Percentiles rank a stretch among this genome's conserved stretches.
Evolutionary conservation across 2,797 vertebrate species (phyloP).

Genomic region (Argentina silus): DNA sequence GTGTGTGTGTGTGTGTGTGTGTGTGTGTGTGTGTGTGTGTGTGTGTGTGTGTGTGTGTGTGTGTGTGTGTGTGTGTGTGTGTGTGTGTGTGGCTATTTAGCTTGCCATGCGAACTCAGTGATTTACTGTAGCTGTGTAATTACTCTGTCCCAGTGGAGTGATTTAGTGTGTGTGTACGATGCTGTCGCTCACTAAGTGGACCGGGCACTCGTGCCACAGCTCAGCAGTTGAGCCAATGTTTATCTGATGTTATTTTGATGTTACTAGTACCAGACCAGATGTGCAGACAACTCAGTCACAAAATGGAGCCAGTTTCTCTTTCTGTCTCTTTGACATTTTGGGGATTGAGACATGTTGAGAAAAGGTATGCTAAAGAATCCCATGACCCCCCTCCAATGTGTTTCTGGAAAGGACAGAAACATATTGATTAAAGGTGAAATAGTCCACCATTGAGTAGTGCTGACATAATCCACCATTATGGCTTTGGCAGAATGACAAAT

Average conservation of each 20-base stretch:
- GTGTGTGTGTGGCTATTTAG: not conserved
- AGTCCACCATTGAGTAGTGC: too few species aligned
- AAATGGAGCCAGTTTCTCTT: too few species aligned
- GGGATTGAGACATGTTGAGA: too few species aligned
- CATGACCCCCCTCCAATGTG: too few species aligned
- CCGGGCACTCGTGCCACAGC: slow-evolving; percentile 41
- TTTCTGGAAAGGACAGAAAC: too few species aligned
- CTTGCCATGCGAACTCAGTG: slow-evolving; percentile 13
- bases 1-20: slow-evolving; percentile 19
- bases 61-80: slow-evolving; percentile 2
- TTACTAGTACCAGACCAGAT: not conserved
- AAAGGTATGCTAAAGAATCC: too few species aligned
- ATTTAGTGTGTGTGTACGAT: slow-evolving; percentile 36
- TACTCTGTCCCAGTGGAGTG: slow-evolving; percentile 33
- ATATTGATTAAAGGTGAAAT: too few species aligned
- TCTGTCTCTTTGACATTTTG: too few species aligned
- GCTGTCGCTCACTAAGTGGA: slow-evolving; percentile 45
- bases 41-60: slow-evolving; percentile 9
- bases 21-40: slow-evolving; percentile 13
- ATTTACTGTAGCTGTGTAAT: not conserved
- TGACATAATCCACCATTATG: too few species aligned
- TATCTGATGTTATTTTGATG: slow-evolving; percentile 45
- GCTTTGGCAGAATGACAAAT: too few species aligned
- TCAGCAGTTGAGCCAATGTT: slow-evolving; percentile 38
- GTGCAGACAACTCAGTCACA: too few species aligned